Evolutionary conservation across 2,113 vertebrate genomes (phyloP).

Genomic region (Eudyptes chrysolophus): DNA sequence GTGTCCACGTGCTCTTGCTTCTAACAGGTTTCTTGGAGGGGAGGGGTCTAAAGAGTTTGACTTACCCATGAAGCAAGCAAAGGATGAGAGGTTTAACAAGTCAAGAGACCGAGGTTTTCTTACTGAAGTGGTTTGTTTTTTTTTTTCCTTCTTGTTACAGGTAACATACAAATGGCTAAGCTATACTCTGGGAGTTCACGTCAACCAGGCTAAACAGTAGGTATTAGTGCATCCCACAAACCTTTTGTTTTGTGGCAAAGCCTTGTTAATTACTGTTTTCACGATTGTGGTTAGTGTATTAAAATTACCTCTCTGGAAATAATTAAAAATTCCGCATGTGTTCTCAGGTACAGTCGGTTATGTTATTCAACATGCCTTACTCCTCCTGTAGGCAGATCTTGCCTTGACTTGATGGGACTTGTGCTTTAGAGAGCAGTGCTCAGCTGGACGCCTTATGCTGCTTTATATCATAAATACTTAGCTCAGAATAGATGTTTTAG

Average conservation of each 20-base stretch:
- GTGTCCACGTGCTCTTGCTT: accelerated
- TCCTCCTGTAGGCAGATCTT: not conserved
- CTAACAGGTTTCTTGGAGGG: not conserved
- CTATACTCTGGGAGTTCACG: slow-evolving; percentile 91
- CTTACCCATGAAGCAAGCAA: not conserved
- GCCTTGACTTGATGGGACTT: not conserved
- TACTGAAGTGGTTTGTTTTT: accelerated
- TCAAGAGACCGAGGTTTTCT: not conserved
- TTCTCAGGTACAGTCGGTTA: not conserved
- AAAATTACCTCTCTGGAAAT: not conserved
- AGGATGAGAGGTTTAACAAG: not conserved
- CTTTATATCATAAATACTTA: not conserved
- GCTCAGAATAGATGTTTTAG: not conserved
- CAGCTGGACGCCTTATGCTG: not conserved
- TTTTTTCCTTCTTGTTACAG: slow-evolving; percentile 60
- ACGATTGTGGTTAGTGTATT: accelerated
- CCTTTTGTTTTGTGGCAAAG: not conserved
- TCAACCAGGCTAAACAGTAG: slow-evolving; percentile 93
- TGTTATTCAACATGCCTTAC: accelerated
- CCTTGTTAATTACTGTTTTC: not conserved
- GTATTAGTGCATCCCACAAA: slow-evolving; percentile 32
- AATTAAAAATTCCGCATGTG: accelerated
- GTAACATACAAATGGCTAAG: slow-evolving; percentile 99
- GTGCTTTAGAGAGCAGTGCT: not conserved
- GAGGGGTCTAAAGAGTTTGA: accelerated